Evolutionary conservation across 2,113 vertebrate species (phyloP).

Genomic region (Halcyon senegalensis): DNA sequence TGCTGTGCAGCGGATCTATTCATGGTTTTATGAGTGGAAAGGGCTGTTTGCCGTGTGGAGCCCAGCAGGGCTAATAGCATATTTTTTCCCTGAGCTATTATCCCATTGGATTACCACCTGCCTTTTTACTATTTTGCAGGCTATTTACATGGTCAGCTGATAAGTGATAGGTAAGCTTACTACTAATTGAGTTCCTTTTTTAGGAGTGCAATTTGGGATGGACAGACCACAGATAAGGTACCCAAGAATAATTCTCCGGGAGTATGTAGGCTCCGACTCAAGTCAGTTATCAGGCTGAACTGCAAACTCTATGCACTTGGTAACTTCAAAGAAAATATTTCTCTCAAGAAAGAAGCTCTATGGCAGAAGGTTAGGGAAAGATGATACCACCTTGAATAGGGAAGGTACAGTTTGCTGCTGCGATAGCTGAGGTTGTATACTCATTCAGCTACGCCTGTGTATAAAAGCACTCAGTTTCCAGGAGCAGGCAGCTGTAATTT

Average conservation of each 20-base stretch:
- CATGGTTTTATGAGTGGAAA: conserved; percentile 40
- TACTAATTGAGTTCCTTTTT: conserved; percentile 50
- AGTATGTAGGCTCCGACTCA: neutral
- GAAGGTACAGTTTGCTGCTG: neutral
- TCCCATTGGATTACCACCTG: conserved; percentile 68
- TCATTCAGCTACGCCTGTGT: neutral
- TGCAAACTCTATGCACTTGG: neutral
- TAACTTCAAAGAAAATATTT: neutral
- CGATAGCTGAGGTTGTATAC: neutral
- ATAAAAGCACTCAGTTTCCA: neutral
- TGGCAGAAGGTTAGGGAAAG: neutral
- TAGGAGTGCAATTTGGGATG: conserved; percentile 10
- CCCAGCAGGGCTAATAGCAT: conserved; percentile 67
- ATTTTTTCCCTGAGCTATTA: conserved; percentile 66
- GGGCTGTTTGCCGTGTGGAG: conserved; percentile 58
- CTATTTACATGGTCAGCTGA: conserved; percentile 71
- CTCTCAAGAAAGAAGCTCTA: neutral
- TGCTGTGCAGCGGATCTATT: conserved; percentile 57
- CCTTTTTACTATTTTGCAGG: conserved; percentile 56
- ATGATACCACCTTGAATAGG: neutral
- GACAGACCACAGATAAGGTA: conserved; percentile 5
- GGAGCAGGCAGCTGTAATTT: conserved; percentile 3
- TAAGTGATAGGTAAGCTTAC: conserved; percentile 67
- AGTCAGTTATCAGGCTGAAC: neutral
- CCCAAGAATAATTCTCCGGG: neutral